These are phyloP conservation scores for Brachionus rotundiformis DNA, from an alignment of 1,140 invertebrate genomes.

Conservation along the genomic window DNA sequence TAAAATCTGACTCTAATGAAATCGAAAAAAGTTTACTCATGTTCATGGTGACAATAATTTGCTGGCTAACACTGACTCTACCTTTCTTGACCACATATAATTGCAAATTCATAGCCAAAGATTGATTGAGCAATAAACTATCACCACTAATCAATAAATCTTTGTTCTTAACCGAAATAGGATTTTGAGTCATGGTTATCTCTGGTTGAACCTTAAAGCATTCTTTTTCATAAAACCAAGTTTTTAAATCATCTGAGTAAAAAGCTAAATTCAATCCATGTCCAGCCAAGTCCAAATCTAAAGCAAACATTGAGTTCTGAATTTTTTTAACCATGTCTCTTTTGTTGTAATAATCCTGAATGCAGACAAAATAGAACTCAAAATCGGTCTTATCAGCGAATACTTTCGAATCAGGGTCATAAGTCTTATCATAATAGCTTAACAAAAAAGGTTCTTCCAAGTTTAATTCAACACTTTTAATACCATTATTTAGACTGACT, in stretches of 20 bases:
- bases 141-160: neutral
- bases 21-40: constrained; percentile 15
- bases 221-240: constrained; percentile 29
- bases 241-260: constrained; percentile 2
- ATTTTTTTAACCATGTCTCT: neutral
- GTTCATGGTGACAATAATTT: constrained; percentile 8
- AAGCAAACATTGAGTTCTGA: neutral
- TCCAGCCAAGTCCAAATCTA: neutral
- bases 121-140: neutral
- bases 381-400: constrained; percentile 20
- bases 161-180: neutral
- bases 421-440: constrained; percentile 26
- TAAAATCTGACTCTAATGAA: constrained; percentile 21
- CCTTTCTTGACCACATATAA: constrained; percentile 10
- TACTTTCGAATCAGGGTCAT: neutral
- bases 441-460: neutral
- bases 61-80: constrained; percentile 5
- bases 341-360: constrained; percentile 16
- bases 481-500: constrained; percentile 25
- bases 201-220: neutral
- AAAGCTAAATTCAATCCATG: neutral
- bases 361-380: constrained; percentile 28
- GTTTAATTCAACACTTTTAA: constrained; percentile 9
- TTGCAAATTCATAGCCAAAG: neutral
- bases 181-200: neutral